Base-by-base conservation (phyloP, 1,140 invertebrate genomes). In the Cydia pomonella region DNA sequence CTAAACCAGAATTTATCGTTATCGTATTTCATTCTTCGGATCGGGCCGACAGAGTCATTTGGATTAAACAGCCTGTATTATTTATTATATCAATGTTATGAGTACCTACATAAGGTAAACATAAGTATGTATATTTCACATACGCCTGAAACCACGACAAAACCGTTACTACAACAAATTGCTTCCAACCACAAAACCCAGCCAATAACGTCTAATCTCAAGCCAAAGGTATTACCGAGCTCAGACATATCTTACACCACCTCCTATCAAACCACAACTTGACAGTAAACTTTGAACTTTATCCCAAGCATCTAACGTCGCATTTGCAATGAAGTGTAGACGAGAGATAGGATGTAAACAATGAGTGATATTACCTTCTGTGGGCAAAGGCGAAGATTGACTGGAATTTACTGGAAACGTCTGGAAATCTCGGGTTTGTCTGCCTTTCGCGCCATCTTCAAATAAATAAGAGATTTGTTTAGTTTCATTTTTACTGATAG, bases 171-270 rank as follows among this genome's bases (percentile, higher is more conserved):
- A 18, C 23, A 5, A 33, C 63, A 66, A 66, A 66, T 66, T 66
- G 63, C 63, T 66, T 29, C 27, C 63, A 27, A 27, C 63, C 63
- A 66, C 63, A 66, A 66, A 66, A n/a, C 23, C 63, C 25, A 33
- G 33, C 63, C 63, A 66, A 66, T 66, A 66, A 66, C 63, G 27
- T n/a, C 25, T 66, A 66, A 66, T 66, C 63, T 29, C 63, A 29
- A 16, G 16, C 16, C 63, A 27, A 27, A 27, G 63, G 63, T 66
- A 66, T 66, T 66, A 66, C 25, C 25, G 27, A 63, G 63, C 63
- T 66, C 63, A 66, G 63, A 66, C 63, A 66, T 66, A 66, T 18
- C 50, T n/a, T 7, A 18, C 50, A 18, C 63, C 27, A n/a, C 25
- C 25, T 66, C 63, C 27, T 29, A 13, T 29, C 23, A 6, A 33